Evolutionary conservation across 2,113 vertebrate species (phyloP), one percentile per base, ranked within the genome.

Genomic region (Cichladusa arquata): DNA sequence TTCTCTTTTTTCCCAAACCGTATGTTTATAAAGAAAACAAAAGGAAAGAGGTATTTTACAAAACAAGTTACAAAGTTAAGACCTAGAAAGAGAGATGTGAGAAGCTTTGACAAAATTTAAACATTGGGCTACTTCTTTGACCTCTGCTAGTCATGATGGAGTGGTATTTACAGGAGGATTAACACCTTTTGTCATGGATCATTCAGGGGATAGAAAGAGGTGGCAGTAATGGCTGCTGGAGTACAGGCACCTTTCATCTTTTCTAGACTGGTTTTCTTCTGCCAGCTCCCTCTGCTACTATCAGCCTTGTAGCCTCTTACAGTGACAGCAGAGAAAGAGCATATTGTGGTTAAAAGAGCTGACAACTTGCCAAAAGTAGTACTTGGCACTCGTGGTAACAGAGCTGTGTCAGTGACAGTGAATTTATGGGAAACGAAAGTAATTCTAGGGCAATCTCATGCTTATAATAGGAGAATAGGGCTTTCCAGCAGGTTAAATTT

Each of bases 141-240:
- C 77, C 70, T 28, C 44, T 82, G 48, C n/a, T 91, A 67, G 58
- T 74, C 65, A 29, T 81, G 77, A 88, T 64, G n/a, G 91, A 92
- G 40, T 72, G 69, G 61, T 95, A 81, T 87, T 95, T 92, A 89
- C 44, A 57, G 73, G 44, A 86, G 83, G 83, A 96, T 96, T 92
- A 94, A 40, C 88, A 87, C 81, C 56, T 89, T 92, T 92, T 56
- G 24, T 64, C 81, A 79, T 67, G 44, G 51, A 78, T 94, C 77
- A 58, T 64, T 69, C 56, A 67, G 57, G 60, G 92, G 28, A 81
- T 57, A 0, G 3, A 86, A 90, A 78, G 56, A 83, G 36, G 15
- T 76, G 83, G n/a, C 51, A 89, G 14, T 72, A 90, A 84, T 3
- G 5, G 67, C 56, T 91, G 72, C 44, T 58, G 19, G 38, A 53